Evolutionary conservation across 2,113 vertebrate species (phyloP), one percentile per base, ranked within the genome.

Genomic region (Heteronetta atricapilla): DNA sequence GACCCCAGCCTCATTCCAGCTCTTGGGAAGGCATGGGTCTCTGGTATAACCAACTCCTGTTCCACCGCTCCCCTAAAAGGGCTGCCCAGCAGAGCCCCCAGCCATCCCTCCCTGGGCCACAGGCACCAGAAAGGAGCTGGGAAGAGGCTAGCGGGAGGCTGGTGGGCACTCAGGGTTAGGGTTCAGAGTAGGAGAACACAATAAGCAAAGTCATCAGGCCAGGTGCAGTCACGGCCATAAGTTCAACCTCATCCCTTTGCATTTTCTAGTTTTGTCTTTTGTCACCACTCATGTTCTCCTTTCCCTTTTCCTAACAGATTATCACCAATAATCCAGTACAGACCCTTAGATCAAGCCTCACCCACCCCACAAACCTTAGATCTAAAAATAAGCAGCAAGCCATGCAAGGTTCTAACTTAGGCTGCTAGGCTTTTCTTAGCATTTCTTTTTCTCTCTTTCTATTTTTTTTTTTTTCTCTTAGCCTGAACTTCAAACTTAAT

Each of bases 401-500:
- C 42, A 67, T 64, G 70, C 3, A 59, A 52, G 13, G 7, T 38
- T 62, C 58, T 68, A 81, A 86, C 14, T 95, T 83, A 29, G 36
- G 52, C 22, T 77, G 19, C 50, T 25, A 58, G 28, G 10, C 11
- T 90, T 77, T 88, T 86, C n/a, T 83, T 46, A 25, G 50, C 7
- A 9, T 33, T 40, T 31, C 42, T 74, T 55, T 55, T 40, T 40
- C 13, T 40, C 40, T 40, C 40, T 40, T 40, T 12, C 6, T 6
- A 2, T 52, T 11, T 66, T 11, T 23, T 10, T 33, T 23, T 50
- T 23, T 15, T 29, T 4, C 22, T 83, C 28, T 31, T 20, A 75
- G 22, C 7, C 25, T 74, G 56, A 93, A 96, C 34, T 78, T 86
- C n/a, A 90, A 3, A 25, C 25, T 67, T 93, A 96, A 96, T 94